Conservation (phyloP, 2,888 invertebrate species). For the Neelides folsomi region DNA sequence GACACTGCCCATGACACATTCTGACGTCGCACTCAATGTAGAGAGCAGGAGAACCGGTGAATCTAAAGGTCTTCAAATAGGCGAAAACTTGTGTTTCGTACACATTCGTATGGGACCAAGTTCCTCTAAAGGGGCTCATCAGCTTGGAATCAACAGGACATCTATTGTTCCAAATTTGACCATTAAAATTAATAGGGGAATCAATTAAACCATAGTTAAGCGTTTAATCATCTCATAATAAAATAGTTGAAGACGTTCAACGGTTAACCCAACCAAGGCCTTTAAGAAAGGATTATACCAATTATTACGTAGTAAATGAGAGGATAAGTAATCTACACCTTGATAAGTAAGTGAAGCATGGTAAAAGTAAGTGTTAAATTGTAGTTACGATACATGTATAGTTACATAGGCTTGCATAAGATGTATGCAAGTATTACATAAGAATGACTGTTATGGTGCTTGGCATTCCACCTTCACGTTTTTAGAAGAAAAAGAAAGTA, state of each 20-base stretch:
- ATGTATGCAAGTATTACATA: not conserved
- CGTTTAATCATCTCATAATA: not conserved
- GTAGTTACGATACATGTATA: too few species aligned
- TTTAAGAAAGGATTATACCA: not conserved
- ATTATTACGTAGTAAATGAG: too few species aligned
- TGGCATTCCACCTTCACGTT: not conserved
- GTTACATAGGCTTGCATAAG: too few species aligned
- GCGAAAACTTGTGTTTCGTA: slow-evolving; percentile 89
- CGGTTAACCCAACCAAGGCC: not conserved
- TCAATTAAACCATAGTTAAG: too few species aligned
- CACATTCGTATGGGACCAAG: slow-evolving; percentile 80
- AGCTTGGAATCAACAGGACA: slow-evolving; percentile 87
- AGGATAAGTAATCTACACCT: too few species aligned
- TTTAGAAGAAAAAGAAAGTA: not conserved
- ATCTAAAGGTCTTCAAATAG: slow-evolving; percentile 86
- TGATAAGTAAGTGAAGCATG: too few species aligned
- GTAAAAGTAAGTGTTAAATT: too few species aligned
- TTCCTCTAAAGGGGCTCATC: slow-evolving; percentile 79
- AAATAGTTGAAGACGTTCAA: not conserved
- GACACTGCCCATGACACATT: slow-evolving; percentile 90
- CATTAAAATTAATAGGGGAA: not conserved
- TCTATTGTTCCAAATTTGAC: slow-evolving; percentile 39
- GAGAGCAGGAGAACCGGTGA: slow-evolving; percentile 82
- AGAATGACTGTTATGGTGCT: not conserved
- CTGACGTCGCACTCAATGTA: slow-evolving; percentile 89